Evolutionary conservation across 2,797 vertebrate genomes (phyloP).

Genomic region (Lepidocolaptes lacrymiger): DNA sequence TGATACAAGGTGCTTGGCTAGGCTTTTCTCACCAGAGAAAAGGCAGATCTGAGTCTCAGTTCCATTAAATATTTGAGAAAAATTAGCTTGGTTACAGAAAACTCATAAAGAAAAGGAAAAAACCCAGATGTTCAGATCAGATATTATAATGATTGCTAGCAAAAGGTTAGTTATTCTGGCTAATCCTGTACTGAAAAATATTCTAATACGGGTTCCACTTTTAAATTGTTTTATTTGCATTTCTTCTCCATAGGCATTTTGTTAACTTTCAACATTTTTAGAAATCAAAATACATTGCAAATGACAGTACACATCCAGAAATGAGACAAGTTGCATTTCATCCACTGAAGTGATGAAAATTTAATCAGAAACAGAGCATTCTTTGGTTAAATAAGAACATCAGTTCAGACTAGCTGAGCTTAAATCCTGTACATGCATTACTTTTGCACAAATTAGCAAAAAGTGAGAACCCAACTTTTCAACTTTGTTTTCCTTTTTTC

Average conservation of each 20-base stretch:
- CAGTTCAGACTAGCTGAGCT: background rate
- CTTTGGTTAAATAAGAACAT: slow-evolving; percentile 64
- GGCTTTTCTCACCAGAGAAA: background rate
- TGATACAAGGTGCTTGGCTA: background rate
- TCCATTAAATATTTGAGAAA: background rate
- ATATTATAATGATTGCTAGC: background rate
- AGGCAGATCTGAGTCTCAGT: background rate
- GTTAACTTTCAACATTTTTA: background rate
- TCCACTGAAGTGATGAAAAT: slow-evolving; percentile 18
- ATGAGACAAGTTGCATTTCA: background rate
- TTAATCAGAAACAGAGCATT: slow-evolving; percentile 20
- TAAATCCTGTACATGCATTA: slow-evolving; percentile 8
- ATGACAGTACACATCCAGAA: slow-evolving; percentile 1
- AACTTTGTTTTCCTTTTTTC: slow-evolving; percentile 7
- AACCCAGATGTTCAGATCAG: background rate
- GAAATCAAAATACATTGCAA: slow-evolving; percentile 24
- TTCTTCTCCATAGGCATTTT: background rate
- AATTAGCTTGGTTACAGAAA: background rate
- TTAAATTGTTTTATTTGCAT: slow-evolving; percentile 44
- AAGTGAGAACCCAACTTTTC: background rate
- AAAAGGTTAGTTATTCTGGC: background rate
- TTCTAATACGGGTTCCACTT: background rate
- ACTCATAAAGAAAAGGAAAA: background rate
- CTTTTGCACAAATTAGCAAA: background rate
- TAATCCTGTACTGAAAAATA: background rate